phyloP scores from a whole-genome alignment of 2,113 vertebrate species.

The Eleginops maclovinus region DNA sequence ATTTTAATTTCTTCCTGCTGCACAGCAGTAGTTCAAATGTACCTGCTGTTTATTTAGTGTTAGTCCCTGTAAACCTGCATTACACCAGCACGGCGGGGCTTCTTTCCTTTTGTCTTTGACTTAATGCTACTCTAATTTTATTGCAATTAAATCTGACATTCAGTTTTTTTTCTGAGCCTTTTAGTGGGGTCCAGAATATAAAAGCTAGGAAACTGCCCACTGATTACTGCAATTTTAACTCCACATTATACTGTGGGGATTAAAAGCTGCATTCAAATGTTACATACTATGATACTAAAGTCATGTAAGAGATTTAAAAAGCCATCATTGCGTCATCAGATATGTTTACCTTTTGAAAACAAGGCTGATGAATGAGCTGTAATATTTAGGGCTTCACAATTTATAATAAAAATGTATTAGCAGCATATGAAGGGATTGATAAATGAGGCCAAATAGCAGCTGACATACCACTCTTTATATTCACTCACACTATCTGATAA shows the following conservation, averaged over 20 bases:
- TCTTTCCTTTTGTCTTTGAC: constrained; percentile 1
- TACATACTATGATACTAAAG: neutral
- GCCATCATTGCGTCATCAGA: neutral
- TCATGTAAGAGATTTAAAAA: constrained; percentile 12
- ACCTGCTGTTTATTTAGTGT: neutral
- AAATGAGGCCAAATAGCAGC: constrained; percentile 49
- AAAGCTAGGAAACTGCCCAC: constrained; percentile 4
- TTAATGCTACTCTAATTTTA: constrained; percentile 4
- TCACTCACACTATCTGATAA: constrained; percentile 36
- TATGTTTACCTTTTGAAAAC: constrained; percentile 18
- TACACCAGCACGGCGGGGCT: neutral
- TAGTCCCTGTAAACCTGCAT: neutral
- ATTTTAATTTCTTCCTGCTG: neutral
- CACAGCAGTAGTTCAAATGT: neutral
- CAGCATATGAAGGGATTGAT: constrained; percentile 42
- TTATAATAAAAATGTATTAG: constrained; percentile 35
- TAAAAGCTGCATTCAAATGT: constrained; percentile 15
- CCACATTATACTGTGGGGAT: constrained; percentile 16
- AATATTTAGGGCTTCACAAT: constrained; percentile 17
- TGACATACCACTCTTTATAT: constrained; percentile 47
- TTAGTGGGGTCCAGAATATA: neutral
- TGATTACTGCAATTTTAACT: constrained; percentile 25
- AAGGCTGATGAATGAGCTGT: constrained; percentile 38
- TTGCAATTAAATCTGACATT: constrained; percentile 8
- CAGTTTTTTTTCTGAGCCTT: neutral